Percentiles rank a stretch among this genome's conserved stretches.
Conservation (phyloP, 2,113 vertebrate species). For the Bolborhynchus lineola region DNA sequence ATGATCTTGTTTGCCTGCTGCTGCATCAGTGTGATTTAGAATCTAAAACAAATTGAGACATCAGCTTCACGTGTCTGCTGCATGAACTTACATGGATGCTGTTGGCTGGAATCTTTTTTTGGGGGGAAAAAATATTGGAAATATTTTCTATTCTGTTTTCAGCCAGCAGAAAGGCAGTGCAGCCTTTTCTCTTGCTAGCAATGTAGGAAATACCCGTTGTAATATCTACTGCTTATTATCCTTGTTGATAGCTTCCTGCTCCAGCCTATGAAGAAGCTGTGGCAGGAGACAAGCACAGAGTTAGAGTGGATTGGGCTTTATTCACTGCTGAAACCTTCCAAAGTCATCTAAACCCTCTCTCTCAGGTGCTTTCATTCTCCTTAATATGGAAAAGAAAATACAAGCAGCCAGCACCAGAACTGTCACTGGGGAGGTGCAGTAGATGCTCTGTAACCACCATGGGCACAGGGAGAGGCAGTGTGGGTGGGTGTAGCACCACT, state of each 20-base stretch:
- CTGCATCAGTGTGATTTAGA: neutral
- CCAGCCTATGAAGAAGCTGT: neutral
- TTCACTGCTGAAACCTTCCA: neutral
- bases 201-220: neutral
- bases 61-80: neutral
- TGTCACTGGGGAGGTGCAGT: neutral
- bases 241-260: neutral
- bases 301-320: neutral
- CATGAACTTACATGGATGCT: neutral
- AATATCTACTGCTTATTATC: neutral
- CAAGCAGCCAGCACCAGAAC: neutral
- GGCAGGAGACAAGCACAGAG: neutral
- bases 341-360: neutral
- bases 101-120: neutral
- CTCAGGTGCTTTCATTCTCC: neutral
- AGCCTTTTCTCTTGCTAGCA: neutral
- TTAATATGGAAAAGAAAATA: neutral
- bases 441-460: accelerated
- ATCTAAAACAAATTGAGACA: neutral
- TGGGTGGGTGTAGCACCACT: neutral
- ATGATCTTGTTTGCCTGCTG: neutral
- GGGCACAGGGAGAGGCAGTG: neutral
- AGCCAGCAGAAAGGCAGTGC: neutral
- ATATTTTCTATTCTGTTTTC: neutral
- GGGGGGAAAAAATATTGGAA: neutral